Evolutionary conservation across 35 echinoderm and acorn worm genomes (phyloP).

Genomic region (Patiria miniata): DNA sequence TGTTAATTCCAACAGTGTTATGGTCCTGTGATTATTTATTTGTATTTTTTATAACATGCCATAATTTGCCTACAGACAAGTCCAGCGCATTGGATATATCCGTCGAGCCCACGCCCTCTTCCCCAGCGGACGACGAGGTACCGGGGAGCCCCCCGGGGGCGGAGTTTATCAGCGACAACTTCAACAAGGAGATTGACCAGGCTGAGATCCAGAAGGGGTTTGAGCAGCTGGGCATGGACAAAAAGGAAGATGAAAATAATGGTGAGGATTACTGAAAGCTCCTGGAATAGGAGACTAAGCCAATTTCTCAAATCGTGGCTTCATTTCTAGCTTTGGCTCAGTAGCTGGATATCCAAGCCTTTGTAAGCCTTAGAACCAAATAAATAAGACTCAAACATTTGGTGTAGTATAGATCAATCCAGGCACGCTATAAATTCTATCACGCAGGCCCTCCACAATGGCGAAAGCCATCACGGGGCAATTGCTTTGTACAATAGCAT

Average conservation of each 20-base stretch:
- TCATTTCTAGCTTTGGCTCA: neutral
- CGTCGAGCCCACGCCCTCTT: neutral
- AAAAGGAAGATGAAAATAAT: slow-evolving; percentile 56
- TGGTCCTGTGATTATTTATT: no score
- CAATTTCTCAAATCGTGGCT: no score
- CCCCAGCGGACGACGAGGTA: slow-evolving; percentile 41
- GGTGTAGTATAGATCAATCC: no score
- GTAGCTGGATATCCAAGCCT: no score
- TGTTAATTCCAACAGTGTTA: no score
- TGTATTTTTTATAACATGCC: no score
- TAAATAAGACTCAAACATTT: neutral
- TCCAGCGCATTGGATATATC: slow-evolving; percentile 16
- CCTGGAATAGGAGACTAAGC: neutral
- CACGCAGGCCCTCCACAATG: no score
- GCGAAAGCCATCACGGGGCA: no score
- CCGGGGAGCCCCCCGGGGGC: slow-evolving; percentile 69
- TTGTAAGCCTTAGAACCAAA: neutral
- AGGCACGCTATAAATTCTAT: no score
- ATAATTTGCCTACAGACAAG: slow-evolving; percentile 20
- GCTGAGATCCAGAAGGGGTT: slow-evolving; percentile 93
- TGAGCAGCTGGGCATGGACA: slow-evolving; percentile 92
- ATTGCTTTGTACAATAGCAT: no score
- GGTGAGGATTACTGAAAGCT: slow-evolving; percentile 13
- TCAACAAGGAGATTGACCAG: slow-evolving; percentile 82
- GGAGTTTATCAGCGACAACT: slow-evolving; percentile 96